Evolutionary conservation across 2,888 invertebrate genomes (phyloP).

Genomic region (Hipparchia semele): DNA sequence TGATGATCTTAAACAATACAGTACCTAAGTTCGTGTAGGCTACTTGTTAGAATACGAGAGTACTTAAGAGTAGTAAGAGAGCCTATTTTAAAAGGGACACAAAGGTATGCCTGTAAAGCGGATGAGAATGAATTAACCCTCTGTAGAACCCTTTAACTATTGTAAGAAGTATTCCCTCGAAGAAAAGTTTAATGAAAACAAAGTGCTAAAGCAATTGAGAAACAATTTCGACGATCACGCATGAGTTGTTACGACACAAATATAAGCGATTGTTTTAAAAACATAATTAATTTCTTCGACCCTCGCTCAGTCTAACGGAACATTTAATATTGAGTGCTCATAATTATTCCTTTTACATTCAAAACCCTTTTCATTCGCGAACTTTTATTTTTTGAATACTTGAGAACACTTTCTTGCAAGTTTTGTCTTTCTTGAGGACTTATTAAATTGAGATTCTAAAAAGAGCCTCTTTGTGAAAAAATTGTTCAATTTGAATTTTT

Average conservation of each 20-base stretch:
- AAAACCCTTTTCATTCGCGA: slow-evolving; percentile 70
- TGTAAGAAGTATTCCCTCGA: slow-evolving; percentile 49
- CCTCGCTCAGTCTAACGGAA: slow-evolving; percentile 75
- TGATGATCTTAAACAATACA: slow-evolving; percentile 2
- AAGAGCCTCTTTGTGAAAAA: slow-evolving; percentile 45
- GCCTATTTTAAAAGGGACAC: slow-evolving; percentile 23
- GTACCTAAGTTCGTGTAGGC: background rate
- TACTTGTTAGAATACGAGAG: background rate
- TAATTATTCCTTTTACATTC: slow-evolving; percentile 79
- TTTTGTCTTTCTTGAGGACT: slow-evolving; percentile 53
- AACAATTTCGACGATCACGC: slow-evolving; percentile 80
- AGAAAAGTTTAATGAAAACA: slow-evolving; percentile 78
- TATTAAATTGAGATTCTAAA: slow-evolving; percentile 43
- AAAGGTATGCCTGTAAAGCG: slow-evolving; percentile 33
- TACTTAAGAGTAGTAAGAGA: slow-evolving; percentile 14
- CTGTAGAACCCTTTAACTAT: slow-evolving; percentile 41
- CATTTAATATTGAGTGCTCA: slow-evolving; percentile 83
- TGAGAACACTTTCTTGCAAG: slow-evolving; percentile 57
- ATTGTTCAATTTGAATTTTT: slow-evolving; percentile 47
- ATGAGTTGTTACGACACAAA: slow-evolving; percentile 77
- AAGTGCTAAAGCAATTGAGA: slow-evolving; percentile 78
- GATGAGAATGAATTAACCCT: slow-evolving; percentile 38
- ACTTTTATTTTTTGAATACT: slow-evolving; percentile 69
- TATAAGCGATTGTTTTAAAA: slow-evolving; percentile 82
- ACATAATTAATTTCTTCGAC: slow-evolving; percentile 80